Conservation (phyloP, 2,113 vertebrate species). For the Ailuropoda melanoleuca region DNA sequence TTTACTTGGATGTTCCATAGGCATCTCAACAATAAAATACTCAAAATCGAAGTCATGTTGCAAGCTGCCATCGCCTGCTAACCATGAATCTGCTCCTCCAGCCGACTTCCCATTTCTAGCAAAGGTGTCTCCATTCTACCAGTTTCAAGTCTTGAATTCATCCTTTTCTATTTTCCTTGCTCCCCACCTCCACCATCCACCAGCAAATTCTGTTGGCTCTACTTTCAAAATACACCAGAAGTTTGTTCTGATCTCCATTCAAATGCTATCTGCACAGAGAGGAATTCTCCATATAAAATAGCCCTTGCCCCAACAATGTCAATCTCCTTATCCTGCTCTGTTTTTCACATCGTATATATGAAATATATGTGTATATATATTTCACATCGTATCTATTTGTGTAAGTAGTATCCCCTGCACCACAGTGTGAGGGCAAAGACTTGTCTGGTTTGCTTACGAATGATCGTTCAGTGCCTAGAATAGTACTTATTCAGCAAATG, state of each 20-base stretch:
- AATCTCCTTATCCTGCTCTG: too few relatives aligned
- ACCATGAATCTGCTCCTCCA: background rate
- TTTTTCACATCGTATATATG: background rate
- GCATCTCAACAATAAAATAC: background rate
- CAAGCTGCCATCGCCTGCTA: background rate
- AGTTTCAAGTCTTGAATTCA: background rate
- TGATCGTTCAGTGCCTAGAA: background rate
- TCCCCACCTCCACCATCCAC: background rate
- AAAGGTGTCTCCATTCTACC: background rate
- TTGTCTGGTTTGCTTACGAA: background rate
- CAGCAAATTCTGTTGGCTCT: background rate
- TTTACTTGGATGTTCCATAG: background rate
- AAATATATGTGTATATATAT: too few relatives aligned
- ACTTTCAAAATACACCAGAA: background rate
- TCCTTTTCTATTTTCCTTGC: background rate
- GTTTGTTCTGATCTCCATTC: background rate
- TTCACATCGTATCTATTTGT: background rate
- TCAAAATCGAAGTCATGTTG: background rate
- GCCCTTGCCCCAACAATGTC: fast-evolving
- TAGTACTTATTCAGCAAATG: background rate
- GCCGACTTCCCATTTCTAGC: background rate
- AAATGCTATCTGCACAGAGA: background rate
- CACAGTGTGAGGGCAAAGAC: background rate
- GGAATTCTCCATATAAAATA: background rate
- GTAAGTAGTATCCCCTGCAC: background rate